A percentile compares a stretch with the other conserved stretches of the same genome.
Evolutionary conservation across 2,888 invertebrate genomes (phyloP).

Genomic region (Tuberolachnus salignus): DNA sequence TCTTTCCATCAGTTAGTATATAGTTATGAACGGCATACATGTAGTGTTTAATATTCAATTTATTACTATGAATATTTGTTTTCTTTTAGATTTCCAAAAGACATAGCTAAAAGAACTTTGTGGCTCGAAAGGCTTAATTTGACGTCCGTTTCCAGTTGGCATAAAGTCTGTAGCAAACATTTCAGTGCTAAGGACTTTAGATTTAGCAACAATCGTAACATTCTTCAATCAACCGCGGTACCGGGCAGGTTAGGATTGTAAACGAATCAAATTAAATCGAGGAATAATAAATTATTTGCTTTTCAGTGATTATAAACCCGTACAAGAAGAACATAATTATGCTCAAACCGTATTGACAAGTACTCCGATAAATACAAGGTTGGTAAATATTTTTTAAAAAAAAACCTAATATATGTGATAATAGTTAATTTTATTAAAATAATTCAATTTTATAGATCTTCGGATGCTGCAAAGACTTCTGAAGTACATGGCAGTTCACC

Average conservation of each 20-base stretch:
- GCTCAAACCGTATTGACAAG: not conserved
- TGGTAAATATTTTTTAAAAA: too few species aligned
- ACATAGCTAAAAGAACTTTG: not conserved
- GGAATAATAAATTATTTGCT: not conserved
- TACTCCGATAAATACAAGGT: not conserved
- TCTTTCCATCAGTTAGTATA: not conserved
- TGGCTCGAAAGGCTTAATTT: not conserved
- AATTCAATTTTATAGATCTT: too few species aligned
- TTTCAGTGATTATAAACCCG: not conserved
- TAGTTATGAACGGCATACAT: not conserved
- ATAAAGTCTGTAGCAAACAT: not conserved
- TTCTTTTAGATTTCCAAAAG: not conserved
- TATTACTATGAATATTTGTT: not conserved
- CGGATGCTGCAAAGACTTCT: not conserved
- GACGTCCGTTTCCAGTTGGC: not conserved
- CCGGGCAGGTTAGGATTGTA: not conserved
- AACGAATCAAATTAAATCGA: not conserved
- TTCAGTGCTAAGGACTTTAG: not conserved
- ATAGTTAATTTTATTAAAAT: too few species aligned
- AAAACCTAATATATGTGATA: too few species aligned
- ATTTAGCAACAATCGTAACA: not conserved
- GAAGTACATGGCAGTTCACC: not conserved
- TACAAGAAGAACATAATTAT: not conserved
- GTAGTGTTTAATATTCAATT: not conserved
- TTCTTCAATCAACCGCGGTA: not conserved